Evolutionary conservation across 2,888 invertebrate species (phyloP), one percentile per base, ranked within the genome.

Genomic region (Fragum whitleyi): DNA sequence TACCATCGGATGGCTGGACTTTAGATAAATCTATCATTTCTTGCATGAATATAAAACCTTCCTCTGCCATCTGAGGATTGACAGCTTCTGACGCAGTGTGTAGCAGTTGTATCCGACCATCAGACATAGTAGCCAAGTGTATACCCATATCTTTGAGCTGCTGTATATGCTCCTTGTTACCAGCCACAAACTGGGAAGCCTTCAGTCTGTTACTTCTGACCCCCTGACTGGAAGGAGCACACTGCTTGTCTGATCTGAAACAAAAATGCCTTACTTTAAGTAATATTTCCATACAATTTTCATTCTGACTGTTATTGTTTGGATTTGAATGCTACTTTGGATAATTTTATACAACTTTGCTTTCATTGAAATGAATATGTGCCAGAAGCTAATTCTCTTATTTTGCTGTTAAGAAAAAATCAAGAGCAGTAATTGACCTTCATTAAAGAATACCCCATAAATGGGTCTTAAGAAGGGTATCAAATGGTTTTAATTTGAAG

Each of bases 11-110:
- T 23, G 89, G 86, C 81, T 96, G 94, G 19, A 77, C 81, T 88
- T 97, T 97, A 71, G 97, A 97, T 87, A 98, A 95, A 92, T 98
- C 97, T 0, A 98, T 96, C 97, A 99, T 98, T 94, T 99, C 99
- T 91, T 97, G 97, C 98, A 99, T 98, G 93, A 99, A 99, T 19
- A 97, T 95, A 47, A 98, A 95, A 0, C 99, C 99, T 94, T 98
- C 97, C 89, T 98, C 97, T 0, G 97, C 98, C 92, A 98, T 97
- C 88, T 96, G 96, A 0, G 96, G 95, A 14, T 97, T 96, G 91
- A 96, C 96, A 2, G 99, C 99, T 97, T 97, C 97, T 65, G 97
- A 96, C 1, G 95, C 93, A 21, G 95, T 94, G 94, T 99, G 99
- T 72, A 98, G 95, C 77, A 99, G 95, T 94, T 99, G 98, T 81